Evolutionary conservation across 2,888 invertebrate species (phyloP).

Genomic region (Phyllotreta striolata): DNA sequence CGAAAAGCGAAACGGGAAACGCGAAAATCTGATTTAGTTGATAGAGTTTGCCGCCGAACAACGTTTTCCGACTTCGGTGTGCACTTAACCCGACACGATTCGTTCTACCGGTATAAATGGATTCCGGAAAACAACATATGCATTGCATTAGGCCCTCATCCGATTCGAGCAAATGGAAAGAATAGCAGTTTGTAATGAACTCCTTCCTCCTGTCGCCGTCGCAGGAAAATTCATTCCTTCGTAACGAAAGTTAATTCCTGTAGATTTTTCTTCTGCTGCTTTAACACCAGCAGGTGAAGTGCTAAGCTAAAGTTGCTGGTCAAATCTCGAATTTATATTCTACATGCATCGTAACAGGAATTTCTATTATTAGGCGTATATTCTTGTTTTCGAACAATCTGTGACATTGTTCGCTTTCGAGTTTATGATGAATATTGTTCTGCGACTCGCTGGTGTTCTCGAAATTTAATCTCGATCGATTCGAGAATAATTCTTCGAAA

Average conservation of each 20-base stretch:
- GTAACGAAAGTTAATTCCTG: neutral
- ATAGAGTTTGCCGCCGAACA: conserved; percentile 27
- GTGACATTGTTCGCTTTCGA: too few relatives aligned
- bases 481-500: too few relatives aligned
- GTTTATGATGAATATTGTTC: too few relatives aligned
- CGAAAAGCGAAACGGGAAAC: conserved; percentile 15
- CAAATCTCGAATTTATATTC: neutral
- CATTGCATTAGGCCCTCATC: conserved; percentile 56
- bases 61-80: conserved; percentile 44
- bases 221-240: neutral
- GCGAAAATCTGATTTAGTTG: conserved; percentile 25
- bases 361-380: neutral
- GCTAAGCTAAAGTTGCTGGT: too few relatives aligned
- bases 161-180: conserved; percentile 35
- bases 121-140: conserved; percentile 60
- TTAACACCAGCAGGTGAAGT: neutral
- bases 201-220: conserved; percentile 16
- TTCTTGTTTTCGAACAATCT: too few relatives aligned
- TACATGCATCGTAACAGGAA: neutral
- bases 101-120: conserved; percentile 58
- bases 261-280: conserved; percentile 4
- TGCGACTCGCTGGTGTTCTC: too few relatives aligned
- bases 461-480: too few relatives aligned
- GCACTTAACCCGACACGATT: conserved; percentile 58
- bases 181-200: conserved; percentile 30